phyloP scores from a whole-genome alignment of 1,140 invertebrate genomes.

The Ganaspis sp. region DNA sequence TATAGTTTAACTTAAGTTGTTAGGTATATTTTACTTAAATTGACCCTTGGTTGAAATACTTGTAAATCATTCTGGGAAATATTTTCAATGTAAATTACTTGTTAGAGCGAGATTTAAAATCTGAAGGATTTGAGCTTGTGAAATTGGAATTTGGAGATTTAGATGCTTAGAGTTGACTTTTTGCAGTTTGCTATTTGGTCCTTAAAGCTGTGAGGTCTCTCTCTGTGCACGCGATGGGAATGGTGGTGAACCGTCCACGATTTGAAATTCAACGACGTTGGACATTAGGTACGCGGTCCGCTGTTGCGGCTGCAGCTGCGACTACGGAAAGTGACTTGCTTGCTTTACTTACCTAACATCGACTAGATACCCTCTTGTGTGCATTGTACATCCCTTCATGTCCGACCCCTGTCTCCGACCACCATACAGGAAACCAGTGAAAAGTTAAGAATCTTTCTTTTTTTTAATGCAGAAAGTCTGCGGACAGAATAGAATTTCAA shows the following conservation, averaged over 20 bases:
- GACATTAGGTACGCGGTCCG: slow-evolving; percentile 58
- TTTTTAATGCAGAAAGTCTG: slow-evolving; percentile 2
- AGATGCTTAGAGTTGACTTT: background rate
- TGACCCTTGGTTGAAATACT: too few species aligned
- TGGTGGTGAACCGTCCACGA: slow-evolving; percentile 48
- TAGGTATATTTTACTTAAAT: too few species aligned
- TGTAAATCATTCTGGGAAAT: too few species aligned
- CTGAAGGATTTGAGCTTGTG: background rate
- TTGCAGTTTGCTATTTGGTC: background rate
- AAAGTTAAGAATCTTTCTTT: slow-evolving; percentile 27
- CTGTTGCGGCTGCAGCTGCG: slow-evolving; percentile 54
- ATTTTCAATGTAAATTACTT: too few species aligned
- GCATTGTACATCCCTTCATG: slow-evolving; percentile 8
- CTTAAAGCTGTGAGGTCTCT: slow-evolving; percentile 36
- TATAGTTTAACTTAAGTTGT: too few species aligned
- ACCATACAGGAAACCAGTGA: background rate
- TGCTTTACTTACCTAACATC: slow-evolving; percentile 7
- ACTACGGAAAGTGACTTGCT: slow-evolving; percentile 43
- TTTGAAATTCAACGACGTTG: slow-evolving; percentile 68
- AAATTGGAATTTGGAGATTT: background rate
- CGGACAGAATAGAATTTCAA: slow-evolving; percentile 3
- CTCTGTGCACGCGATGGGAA: slow-evolving; percentile 27
- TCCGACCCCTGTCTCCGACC: slow-evolving; percentile 15
- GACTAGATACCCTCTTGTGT: slow-evolving; percentile 1
- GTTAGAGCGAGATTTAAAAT: too few species aligned